Conservation (phyloP, 2,888 invertebrate genomes). For the Teleogryllus oceanicus region DNA sequence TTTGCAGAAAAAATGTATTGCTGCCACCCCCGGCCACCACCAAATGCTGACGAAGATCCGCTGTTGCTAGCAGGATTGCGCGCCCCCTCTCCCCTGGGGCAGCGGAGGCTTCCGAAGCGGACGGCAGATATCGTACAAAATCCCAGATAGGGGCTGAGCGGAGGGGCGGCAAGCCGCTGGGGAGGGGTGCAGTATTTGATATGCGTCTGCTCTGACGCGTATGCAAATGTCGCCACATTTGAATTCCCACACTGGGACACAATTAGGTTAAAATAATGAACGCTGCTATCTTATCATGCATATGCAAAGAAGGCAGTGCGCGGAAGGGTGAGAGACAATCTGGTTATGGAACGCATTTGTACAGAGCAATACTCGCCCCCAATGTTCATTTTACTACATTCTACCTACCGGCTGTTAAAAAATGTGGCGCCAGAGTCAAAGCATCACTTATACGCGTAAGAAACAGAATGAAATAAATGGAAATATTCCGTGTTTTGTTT, state of each 20-base stretch:
- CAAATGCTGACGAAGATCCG: not conserved
- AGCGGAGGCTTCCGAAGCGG: not conserved
- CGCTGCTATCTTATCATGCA: not conserved
- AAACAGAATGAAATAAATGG: too few species aligned
- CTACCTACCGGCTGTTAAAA: too few species aligned
- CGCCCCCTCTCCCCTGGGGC: not conserved
- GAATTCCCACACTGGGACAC: not conserved
- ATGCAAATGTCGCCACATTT: not conserved
- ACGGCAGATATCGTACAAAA: not conserved
- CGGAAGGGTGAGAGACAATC: too few species aligned
- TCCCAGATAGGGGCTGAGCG: not conserved
- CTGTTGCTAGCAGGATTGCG: not conserved
- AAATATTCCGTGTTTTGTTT: too few species aligned
- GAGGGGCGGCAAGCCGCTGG: not conserved
- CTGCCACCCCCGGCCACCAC: too few species aligned
- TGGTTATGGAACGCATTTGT: too few species aligned
- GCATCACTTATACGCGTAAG: too few species aligned
- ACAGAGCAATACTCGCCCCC: too few species aligned
- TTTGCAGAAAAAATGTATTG: too few species aligned
- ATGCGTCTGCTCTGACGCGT: not conserved
- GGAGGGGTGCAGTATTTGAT: not conserved
- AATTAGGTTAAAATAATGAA: slow-evolving; percentile 11
- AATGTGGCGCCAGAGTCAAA: too few species aligned
- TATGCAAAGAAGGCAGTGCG: not conserved
- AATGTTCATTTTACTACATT: too few species aligned